Conservation (phyloP, 1,140 invertebrate genomes). For the Epicauta chinensis region DNA sequence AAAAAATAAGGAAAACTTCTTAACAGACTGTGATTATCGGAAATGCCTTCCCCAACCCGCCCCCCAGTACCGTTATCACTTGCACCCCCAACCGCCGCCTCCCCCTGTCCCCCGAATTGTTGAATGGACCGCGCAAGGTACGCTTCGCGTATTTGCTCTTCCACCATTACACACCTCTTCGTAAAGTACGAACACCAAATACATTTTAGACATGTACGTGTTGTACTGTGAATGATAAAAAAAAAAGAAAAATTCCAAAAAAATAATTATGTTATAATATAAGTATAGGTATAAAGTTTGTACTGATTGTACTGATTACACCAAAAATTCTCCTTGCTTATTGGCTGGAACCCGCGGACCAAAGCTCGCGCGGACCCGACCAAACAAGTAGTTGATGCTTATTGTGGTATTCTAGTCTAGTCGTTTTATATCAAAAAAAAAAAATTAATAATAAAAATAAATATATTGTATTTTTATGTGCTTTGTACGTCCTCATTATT, state of each 20-base stretch:
- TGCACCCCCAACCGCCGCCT: conserved; percentile 13
- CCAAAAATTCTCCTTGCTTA: conserved; percentile 38
- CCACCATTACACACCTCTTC: conserved; percentile 29
- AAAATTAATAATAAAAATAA: too few species aligned
- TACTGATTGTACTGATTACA: conserved; percentile 40
- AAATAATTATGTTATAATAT: not conserved
- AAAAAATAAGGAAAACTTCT: conserved; percentile 24
- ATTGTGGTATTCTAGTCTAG: conserved; percentile 37
- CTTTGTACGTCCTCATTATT: conserved; percentile 39
- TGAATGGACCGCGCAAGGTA: not conserved
- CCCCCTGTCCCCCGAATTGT: too few species aligned
- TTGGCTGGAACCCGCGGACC: conserved; percentile 42
- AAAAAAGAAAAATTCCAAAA: not conserved
- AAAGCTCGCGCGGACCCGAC: conserved; percentile 36
- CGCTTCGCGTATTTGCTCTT: conserved; percentile 26
- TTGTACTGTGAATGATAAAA: conserved; percentile 24
- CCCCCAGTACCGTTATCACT: conserved; percentile 27
- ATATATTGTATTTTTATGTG: conserved; percentile 41
- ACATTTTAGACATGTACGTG: conserved; percentile 26
- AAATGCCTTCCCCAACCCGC: conserved; percentile 41
- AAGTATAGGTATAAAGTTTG: conserved; percentile 9
- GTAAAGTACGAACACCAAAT: conserved; percentile 36
- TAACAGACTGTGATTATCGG: conserved; percentile 45
- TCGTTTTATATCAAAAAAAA: conserved; percentile 37
- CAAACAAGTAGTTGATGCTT: conserved; percentile 34